Conservation (phyloP, 2,888 invertebrate species). For the Prosopocoilus inquinatus region DNA sequence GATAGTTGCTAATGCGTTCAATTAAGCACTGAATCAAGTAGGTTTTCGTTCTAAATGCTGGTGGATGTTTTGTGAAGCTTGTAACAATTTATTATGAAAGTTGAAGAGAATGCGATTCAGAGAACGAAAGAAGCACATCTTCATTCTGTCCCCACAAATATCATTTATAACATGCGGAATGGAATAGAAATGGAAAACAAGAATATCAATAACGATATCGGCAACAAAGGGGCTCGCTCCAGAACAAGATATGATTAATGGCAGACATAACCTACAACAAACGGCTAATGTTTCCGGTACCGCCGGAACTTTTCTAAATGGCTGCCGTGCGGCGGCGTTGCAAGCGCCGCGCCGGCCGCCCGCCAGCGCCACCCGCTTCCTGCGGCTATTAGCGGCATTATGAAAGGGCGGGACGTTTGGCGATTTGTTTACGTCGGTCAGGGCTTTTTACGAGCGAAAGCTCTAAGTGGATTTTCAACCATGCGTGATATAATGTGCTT, state of each 20-base stretch:
- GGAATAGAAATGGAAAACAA: slow-evolving; percentile 48
- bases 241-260: slow-evolving; percentile 51
- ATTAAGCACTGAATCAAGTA: too few species aligned
- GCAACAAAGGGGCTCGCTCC: slow-evolving; percentile 39
- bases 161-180: slow-evolving; percentile 48
- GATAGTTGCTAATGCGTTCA: too few species aligned
- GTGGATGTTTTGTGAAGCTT: too few species aligned
- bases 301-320: slow-evolving; percentile 51
- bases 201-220: slow-evolving; percentile 51
- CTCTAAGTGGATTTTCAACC: slow-evolving; percentile 43
- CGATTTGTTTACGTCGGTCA: slow-evolving; percentile 46
- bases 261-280: slow-evolving; percentile 46
- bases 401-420: slow-evolving; percentile 46
- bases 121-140: slow-evolving; percentile 40
- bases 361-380: slow-evolving; percentile 46
- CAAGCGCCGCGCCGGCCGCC: slow-evolving; percentile 26
- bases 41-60: too few species aligned
- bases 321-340: slow-evolving; percentile 34
- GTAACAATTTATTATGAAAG: slow-evolving; percentile 15
- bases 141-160: slow-evolving; percentile 46
- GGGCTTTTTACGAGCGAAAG: slow-evolving; percentile 27
- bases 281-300: slow-evolving; percentile 51
- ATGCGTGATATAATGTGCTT: slow-evolving; percentile 41
- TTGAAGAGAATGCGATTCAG: slow-evolving; percentile 14
- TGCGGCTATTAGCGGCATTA: slow-evolving; percentile 49